Base-by-base conservation (phyloP, 2,797 vertebrate species). In the Diceros bicornis region DNA sequence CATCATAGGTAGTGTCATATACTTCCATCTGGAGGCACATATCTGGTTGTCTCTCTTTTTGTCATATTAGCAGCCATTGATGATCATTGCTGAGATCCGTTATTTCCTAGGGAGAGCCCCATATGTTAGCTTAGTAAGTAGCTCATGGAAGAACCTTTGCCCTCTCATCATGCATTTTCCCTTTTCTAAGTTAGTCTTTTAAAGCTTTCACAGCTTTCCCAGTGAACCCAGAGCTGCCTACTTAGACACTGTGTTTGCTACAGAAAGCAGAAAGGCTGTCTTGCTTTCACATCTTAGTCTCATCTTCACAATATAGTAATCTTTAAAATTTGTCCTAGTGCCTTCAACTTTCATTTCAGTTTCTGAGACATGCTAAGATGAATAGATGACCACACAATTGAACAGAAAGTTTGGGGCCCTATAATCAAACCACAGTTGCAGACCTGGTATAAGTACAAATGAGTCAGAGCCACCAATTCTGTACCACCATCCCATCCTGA, bases 191-290 rank as follows among this genome's bases (percentile, higher is more conserved):
- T 75, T 64, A 66, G 68, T n/a, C 37, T 96, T 96, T 92, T 71
- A 82, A 92, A 88, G 44, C 29, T 61, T 72, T 79, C 71, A 29
- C 20, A 71, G 79, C 57, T 84, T 55, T 78, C 44, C 66, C 66
- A 75, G 89, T 32, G 62, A 83, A 64, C 50, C 13, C 17, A 11
- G 41, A 37, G 41, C 61, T 96, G 66, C 34, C 41, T 75, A 20
- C 61, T 91, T 92, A 88, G 32, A 88, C 7, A 27, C 44, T 69
- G 29, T 92, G 32, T 89, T 93, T 86, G 47, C 55, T 82, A 23
- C n/a, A 87, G 59, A 94, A 75, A 89, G 21, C 82, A 94, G 75
- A 93, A 77, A 85, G 21, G 32, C 83, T 89, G 87, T 96, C 77
- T 95, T 92, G 64, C 87, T 66, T 86, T 89, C 13, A 72, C 41